Evolutionary conservation across 1,140 invertebrate species (phyloP).

Genomic region (Maniola jurtina): DNA sequence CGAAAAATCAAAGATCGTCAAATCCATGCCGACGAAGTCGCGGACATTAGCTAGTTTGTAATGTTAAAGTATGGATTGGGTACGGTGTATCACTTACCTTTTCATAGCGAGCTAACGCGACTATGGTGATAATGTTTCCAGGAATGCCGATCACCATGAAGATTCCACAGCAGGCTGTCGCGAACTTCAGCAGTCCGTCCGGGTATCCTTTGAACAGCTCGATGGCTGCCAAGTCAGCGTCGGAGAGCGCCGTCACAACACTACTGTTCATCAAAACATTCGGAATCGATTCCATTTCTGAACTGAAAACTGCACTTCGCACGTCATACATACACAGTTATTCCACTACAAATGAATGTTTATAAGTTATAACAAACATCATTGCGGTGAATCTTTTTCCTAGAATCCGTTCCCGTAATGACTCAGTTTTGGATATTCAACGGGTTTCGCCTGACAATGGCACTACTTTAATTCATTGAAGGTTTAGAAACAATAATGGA

Average conservation of each 20-base stretch:
- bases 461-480: constrained; percentile 8
- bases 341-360: constrained; percentile 42
- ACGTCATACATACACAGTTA: constrained; percentile 43
- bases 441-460: constrained; percentile 31
- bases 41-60: too few relatives aligned
- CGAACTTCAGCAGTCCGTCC: constrained; percentile 82
- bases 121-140: constrained; percentile 88
- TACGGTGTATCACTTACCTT: constrained; percentile 80
- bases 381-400: constrained; percentile 39
- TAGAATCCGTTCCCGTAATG: constrained; percentile 40
- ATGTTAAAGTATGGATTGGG: too few relatives aligned
- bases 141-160: constrained; percentile 90
- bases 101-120: constrained; percentile 86
- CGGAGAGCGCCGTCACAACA: constrained; percentile 40
- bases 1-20: too few relatives aligned
- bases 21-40: too few relatives aligned
- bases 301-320: constrained; percentile 28
- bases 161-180: constrained; percentile 84
- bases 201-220: constrained; percentile 86
- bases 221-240: constrained; percentile 51
- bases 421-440: constrained; percentile 37
- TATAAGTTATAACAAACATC: constrained; percentile 37
- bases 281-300: constrained; percentile 23
- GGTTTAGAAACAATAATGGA: neutral
- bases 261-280: constrained; percentile 36